Percentiles rank a stretch among this genome's conserved stretches.
Conservation (phyloP, 2,888 invertebrate genomes). For the Leptinotarsa haldemani region DNA sequence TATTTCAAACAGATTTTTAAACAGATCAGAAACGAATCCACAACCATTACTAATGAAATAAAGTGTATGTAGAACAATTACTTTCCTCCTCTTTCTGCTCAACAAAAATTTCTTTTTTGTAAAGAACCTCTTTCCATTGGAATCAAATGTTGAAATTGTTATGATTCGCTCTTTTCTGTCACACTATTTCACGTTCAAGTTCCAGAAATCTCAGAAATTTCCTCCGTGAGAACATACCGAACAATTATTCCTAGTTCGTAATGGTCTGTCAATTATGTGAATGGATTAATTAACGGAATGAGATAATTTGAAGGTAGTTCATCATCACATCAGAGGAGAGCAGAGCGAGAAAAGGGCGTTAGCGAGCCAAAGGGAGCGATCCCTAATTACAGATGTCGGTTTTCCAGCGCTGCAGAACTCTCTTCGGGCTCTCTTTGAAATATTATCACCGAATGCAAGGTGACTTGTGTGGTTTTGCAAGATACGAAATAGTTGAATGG, state of each 20-base stretch:
- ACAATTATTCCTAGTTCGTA: neutral
- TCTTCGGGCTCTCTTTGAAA: slow-evolving; percentile 44
- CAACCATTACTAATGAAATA: too few relatives aligned
- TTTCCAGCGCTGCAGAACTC: slow-evolving; percentile 31
- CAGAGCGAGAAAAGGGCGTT: slow-evolving; percentile 45
- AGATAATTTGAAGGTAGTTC: slow-evolving; percentile 47
- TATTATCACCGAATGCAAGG: slow-evolving; percentile 45
- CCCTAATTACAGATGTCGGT: slow-evolving; percentile 46
- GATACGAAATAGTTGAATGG: slow-evolving; percentile 13
- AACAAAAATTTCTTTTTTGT: too few relatives aligned
- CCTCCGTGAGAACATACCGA: neutral
- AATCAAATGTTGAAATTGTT: too few relatives aligned
- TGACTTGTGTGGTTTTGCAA: slow-evolving; percentile 41
- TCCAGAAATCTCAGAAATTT: too few relatives aligned
- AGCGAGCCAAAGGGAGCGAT: slow-evolving; percentile 42
- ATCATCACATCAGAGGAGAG: slow-evolving; percentile 40
- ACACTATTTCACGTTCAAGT: too few relatives aligned
- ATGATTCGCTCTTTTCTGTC: too few relatives aligned
- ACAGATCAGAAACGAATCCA: too few relatives aligned
- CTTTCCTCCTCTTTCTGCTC: too few relatives aligned
- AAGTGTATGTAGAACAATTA: too few relatives aligned
- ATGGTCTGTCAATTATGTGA: slow-evolving; percentile 29
- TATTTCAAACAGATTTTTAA: too few relatives aligned
- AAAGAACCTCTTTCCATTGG: too few relatives aligned
- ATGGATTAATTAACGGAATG: slow-evolving; percentile 45